Conservation (phyloP, 2,797 vertebrate genomes). For the Spondyliosoma cantharus region DNA sequence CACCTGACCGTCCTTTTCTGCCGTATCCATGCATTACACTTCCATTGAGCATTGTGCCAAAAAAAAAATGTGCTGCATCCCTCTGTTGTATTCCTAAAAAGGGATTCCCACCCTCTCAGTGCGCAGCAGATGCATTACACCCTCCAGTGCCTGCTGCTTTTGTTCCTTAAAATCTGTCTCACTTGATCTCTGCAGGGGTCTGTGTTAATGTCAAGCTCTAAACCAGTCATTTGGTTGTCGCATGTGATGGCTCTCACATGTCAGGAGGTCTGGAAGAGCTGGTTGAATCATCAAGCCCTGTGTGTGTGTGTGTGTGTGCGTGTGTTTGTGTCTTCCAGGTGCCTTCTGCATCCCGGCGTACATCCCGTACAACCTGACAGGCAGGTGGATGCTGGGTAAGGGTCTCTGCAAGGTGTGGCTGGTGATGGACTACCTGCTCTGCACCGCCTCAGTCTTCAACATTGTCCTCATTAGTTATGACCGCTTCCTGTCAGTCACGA, state of each 20-base stretch:
- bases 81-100: not conserved
- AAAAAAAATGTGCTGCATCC: conserved; percentile 10
- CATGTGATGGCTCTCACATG: conserved; percentile 23
- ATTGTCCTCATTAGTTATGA: conserved; percentile 95
- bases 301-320: conserved; percentile 26
- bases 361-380: conserved; percentile 87
- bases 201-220: not conserved
- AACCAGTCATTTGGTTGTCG: conserved; percentile 13
- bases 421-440: conserved; percentile 89
- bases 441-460: conserved; percentile 91
- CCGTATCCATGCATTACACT: conserved; percentile 17
- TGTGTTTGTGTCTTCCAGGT: conserved; percentile 77
- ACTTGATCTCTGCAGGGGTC: conserved; percentile 8
- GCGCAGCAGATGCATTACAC: not conserved
- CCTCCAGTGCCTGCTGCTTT: not conserved
- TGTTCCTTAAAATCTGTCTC: conserved; percentile 7
- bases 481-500: conserved; percentile 90
- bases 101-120: conserved; percentile 8
- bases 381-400: conserved; percentile 86
- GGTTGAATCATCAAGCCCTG: conserved; percentile 38
- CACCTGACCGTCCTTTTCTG: conserved; percentile 17
- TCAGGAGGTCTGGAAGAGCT: conserved; percentile 22
- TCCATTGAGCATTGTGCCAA: not conserved
- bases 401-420: conserved; percentile 91
- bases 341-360: conserved; percentile 91